Evolutionary conservation across 2,888 invertebrate genomes (phyloP), one percentile per base, ranked within the genome.

Genomic region (Campopleginae sp.): DNA sequence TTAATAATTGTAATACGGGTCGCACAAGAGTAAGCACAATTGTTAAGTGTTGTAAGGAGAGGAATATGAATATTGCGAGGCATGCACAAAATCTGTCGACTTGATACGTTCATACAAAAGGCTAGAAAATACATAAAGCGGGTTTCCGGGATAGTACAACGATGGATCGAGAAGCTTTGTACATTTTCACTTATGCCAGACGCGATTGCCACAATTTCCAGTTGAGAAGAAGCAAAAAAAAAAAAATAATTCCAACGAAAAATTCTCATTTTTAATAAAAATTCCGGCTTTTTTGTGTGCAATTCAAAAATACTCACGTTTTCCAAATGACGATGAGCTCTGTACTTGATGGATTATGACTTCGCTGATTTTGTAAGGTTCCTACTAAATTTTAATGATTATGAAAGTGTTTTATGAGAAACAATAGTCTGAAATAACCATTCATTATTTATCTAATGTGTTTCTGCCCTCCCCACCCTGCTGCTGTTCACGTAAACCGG

Each of bases 381-480:
- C 72, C 72, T 58, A 54, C 48, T 51, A 19, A 58, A 58, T 72
- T 58, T 58, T 51, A 19, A 72, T 54, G 33, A 58, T 46, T 68
- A 68, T 23, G n/a, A 63, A 33, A 38, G 63, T 38, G n/a, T 63
- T 38, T 33, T 38, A 63, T 38, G 8, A 38, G 10, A 38, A 38
- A 33, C 17, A n/a, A 63, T 8, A n/a, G 38, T 63, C 38, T 38
- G n/a, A 38, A 63, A 63, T 19, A 38, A 63, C 12, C 5, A 58
- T 27, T 58, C 27, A 58, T 58, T 58, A 27, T 27, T 5, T 27
- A 27, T 23, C 27, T 58, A 58, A 58, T 27, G 12, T 58, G 58
- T 14, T 5, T 14, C 27, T 12, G 51, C 27, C 27, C 38, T 7
- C 58, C 27, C 58, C 27, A 14, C 58, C 58, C 14, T 27, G 27